A percentile compares a stretch with the other conserved stretches of the same genome.
These are phyloP conservation scores for Petaurus breviceps DNA, from an alignment of 2,113 vertebrate genomes.

Conservation along the genomic window DNA sequence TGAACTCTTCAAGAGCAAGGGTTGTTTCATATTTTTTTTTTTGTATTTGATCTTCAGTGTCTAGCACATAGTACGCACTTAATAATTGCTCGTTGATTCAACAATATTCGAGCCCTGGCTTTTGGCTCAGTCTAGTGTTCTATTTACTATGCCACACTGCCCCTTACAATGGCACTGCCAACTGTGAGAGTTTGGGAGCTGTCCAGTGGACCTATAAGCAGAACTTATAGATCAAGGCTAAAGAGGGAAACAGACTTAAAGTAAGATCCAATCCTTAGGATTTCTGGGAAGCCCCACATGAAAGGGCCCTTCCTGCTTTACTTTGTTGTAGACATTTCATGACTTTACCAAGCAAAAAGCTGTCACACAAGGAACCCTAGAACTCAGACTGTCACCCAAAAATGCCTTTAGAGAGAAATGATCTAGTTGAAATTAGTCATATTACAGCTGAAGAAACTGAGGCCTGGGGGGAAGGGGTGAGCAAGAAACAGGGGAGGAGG, in stretches of 20 bases:
- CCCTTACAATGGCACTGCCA: not conserved
- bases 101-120: constrained; percentile 27
- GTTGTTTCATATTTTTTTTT: too few species aligned
- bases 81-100: not conserved
- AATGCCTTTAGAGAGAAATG: not conserved
- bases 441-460: not conserved
- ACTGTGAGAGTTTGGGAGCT: not conserved
- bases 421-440: not conserved
- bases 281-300: not conserved
- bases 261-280: not conserved
- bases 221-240: not conserved
- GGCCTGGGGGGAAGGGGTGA: not conserved
- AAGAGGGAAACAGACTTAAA: not conserved
- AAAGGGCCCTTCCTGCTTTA: not conserved
- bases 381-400: too few species aligned
- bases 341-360: not conserved
- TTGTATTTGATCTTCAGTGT: too few species aligned
- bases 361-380: not conserved
- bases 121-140: not conserved
- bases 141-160: not conserved
- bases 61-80: not conserved
- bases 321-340: not conserved
- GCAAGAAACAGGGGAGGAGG: not conserved
- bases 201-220: too few species aligned
- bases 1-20: too few species aligned